Evolutionary conservation across 2,797 vertebrate genomes (phyloP).

Genomic region (Avahi laniger): DNA sequence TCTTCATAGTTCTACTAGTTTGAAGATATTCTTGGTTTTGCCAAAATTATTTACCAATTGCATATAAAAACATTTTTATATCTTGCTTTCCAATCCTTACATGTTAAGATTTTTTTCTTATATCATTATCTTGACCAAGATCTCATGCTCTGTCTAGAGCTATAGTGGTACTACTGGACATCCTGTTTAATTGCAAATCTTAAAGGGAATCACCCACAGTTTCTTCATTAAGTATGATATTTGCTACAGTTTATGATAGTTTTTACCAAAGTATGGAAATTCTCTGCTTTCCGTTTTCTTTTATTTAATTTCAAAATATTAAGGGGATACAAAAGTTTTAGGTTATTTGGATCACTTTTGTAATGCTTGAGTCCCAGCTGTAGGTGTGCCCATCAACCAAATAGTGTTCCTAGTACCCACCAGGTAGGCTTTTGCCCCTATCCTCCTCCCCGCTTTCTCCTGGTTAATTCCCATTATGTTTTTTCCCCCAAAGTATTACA

Average conservation of each 20-base stretch:
- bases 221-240: not conserved
- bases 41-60: not conserved
- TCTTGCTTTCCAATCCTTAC: not conserved
- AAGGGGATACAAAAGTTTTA: too few relatives aligned
- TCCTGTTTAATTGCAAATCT: not conserved
- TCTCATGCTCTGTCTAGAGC: not conserved
- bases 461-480: too few relatives aligned
- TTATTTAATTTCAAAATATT: not conserved
- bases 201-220: not conserved
- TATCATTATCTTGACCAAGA: not conserved
- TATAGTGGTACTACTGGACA: not conserved
- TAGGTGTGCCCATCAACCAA: too few relatives aligned
- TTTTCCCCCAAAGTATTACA: too few relatives aligned
- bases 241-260: not conserved
- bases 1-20: not conserved
- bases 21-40: not conserved
- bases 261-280: not conserved
- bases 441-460: too few relatives aligned
- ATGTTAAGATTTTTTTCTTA: not conserved
- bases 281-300: not conserved
- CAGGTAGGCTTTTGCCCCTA: too few relatives aligned
- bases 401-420: too few relatives aligned
- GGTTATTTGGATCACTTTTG: too few relatives aligned
- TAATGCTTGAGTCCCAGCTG: too few relatives aligned
- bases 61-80: not conserved